Conservation (phyloP, 2,797 vertebrate genomes). For the Aeoliscus strigatus region DNA sequence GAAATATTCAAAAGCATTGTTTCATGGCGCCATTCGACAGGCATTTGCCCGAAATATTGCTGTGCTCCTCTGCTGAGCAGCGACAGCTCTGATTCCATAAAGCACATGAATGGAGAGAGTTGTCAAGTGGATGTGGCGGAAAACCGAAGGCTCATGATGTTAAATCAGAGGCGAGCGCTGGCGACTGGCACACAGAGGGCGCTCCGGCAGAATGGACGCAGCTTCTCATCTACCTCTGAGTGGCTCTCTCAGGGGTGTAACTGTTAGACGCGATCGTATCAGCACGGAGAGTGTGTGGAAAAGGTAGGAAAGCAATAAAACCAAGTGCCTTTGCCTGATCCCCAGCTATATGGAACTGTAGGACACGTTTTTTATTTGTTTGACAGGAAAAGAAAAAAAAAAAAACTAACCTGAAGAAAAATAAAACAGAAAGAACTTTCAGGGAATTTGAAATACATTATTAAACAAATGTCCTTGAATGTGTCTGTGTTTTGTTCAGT, state of each 20-base stretch:
- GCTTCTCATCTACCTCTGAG: slow-evolving; percentile 71
- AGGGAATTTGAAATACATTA: too few species aligned
- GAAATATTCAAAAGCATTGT: slow-evolving; percentile 68
- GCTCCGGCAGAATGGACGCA: slow-evolving; percentile 46
- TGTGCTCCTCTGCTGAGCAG: slow-evolving; percentile 55
- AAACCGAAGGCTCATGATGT: slow-evolving; percentile 68
- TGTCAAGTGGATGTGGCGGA: slow-evolving; percentile 63
- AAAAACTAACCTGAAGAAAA: too few species aligned
- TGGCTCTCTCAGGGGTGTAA: slow-evolving; percentile 70
- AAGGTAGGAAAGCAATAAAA: slow-evolving; percentile 27
- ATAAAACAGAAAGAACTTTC: too few species aligned
- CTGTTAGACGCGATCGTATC: slow-evolving; percentile 58
- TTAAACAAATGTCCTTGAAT: too few species aligned
- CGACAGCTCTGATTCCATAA: slow-evolving; percentile 75
- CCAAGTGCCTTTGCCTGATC: too few species aligned
- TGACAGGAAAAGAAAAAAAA: too few species aligned
- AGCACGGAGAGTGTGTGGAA: slow-evolving; percentile 18
- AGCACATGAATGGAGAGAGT: slow-evolving; percentile 71
- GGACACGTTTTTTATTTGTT: too few species aligned
- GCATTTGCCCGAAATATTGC: slow-evolving; percentile 67
- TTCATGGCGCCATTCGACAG: slow-evolving; percentile 36
- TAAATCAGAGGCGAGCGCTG: slow-evolving; percentile 70
- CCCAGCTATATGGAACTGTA: too few species aligned
- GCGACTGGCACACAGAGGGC: slow-evolving; percentile 54
- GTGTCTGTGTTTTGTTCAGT: too few species aligned